These are phyloP conservation scores for Drosophila acutilabella DNA, from an alignment of 2,888 invertebrate genomes.

Conservation along the genomic window DNA sequence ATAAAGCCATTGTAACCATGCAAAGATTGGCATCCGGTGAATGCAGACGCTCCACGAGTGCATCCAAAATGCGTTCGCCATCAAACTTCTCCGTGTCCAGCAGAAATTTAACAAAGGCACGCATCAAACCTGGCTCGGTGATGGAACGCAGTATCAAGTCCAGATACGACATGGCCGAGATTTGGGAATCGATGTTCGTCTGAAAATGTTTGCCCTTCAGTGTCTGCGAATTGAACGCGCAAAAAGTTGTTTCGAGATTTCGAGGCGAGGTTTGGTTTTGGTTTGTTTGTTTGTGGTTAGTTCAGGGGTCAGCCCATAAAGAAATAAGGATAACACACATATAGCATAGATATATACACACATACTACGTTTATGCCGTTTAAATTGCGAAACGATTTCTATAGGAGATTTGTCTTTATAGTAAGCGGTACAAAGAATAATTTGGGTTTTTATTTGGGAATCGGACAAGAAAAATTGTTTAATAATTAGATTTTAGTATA, in stretches of 20 bases:
- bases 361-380: conserved; percentile 43
- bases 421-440: too few species aligned
- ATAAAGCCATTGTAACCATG: conserved; percentile 94
- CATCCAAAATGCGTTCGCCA: conserved; percentile 92
- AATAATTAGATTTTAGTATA: too few species aligned
- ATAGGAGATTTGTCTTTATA: background rate
- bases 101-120: conserved; percentile 94
- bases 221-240: conserved; percentile 83
- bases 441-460: too few species aligned
- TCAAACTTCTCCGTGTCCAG: conserved; percentile 93
- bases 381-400: conserved; percentile 2
- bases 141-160: conserved; percentile 95
- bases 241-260: conserved; percentile 84
- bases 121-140: conserved; percentile 92
- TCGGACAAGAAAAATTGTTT: too few species aligned
- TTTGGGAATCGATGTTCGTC: conserved; percentile 94
- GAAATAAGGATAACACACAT: conserved; percentile 54
- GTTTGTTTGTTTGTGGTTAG: conserved; percentile 67
- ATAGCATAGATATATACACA: conserved; percentile 24
- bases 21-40: conserved; percentile 92
- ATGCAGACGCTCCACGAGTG: conserved; percentile 92
- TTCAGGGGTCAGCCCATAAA: conserved; percentile 58
- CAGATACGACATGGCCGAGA: conserved; percentile 96
- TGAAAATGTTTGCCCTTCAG: conserved; percentile 87
- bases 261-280: conserved; percentile 81